These are phyloP conservation scores for Microvelia longipes DNA, from an alignment of 1,140 invertebrate species.

Conservation along the genomic window DNA sequence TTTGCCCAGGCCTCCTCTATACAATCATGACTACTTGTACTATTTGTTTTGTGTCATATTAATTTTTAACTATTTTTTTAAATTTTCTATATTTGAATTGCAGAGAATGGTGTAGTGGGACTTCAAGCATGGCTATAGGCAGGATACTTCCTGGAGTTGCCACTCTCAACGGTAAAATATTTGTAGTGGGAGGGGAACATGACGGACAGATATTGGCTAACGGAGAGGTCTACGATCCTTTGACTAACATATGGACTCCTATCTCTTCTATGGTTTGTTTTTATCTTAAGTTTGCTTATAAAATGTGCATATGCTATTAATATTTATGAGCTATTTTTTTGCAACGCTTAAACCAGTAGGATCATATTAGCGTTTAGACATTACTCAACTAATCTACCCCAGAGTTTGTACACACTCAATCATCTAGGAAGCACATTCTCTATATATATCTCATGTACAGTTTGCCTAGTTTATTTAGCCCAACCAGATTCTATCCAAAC, in stretches of 20 bases:
- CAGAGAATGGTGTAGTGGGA: slow-evolving; percentile 64
- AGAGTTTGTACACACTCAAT: no score
- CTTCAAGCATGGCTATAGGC: slow-evolving; percentile 63
- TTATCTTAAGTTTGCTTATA: slow-evolving; percentile 8
- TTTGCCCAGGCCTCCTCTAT: no score
- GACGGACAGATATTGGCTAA: slow-evolving; percentile 81
- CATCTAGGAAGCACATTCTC: no score
- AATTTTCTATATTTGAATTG: no score
- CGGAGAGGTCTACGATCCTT: slow-evolving; percentile 73
- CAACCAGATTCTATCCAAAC: no score
- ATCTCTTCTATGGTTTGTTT: slow-evolving; percentile 24
- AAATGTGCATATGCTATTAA: background rate
- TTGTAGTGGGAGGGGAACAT: slow-evolving; percentile 81
- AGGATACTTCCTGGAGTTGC: slow-evolving; percentile 80
- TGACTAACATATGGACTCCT: slow-evolving; percentile 39
- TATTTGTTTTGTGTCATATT: no score
- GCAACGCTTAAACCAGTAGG: background rate
- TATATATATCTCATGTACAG: no score
- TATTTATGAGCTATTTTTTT: background rate
- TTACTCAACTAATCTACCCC: no score
- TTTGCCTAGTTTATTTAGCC: no score
- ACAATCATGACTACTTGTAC: no score
- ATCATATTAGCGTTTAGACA: no score
- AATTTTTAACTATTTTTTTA: no score
- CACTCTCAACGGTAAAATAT: slow-evolving; percentile 72